Percentiles rank a stretch among this genome's conserved stretches.
These are phyloP conservation scores for Tadarida brasiliensis DNA, from an alignment of 2,797 vertebrate species.

Conservation along the genomic window DNA sequence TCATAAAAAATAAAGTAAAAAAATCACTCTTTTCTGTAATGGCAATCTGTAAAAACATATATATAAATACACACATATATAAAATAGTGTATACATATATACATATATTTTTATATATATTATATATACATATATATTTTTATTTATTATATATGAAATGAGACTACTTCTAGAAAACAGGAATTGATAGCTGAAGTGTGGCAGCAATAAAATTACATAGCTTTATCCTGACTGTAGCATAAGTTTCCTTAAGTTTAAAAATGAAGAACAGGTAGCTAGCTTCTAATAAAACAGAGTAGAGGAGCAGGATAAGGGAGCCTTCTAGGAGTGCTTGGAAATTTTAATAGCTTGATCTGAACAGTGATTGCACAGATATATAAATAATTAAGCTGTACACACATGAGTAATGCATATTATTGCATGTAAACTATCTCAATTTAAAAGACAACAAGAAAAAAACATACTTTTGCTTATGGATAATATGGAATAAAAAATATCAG, in stretches of 20 bases:
- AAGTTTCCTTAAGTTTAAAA: conserved; percentile 9
- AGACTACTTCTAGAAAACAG: conserved; percentile 30
- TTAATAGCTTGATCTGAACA: not conserved
- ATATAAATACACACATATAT: not conserved
- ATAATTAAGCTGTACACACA: conserved; percentile 6
- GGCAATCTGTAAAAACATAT: not conserved
- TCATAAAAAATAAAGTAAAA: not conserved
- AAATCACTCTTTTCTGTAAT: not conserved
- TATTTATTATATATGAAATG: not conserved
- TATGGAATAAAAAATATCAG: not conserved
- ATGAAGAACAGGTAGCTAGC: not conserved
- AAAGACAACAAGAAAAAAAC: not conserved
- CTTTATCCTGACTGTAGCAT: not conserved
- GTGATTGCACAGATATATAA: not conserved
- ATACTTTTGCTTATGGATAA: not conserved
- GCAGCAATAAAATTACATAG: not conserved
- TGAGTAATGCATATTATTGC: not conserved
- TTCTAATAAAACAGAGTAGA: not conserved
- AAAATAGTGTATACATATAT: not conserved
- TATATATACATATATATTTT: not conserved
- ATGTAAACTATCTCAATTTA: not conserved
- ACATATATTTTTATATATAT: not conserved
- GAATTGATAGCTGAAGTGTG: not conserved
- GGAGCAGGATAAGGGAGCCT: not conserved
- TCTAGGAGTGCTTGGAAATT: not conserved